Evolutionary conservation across 2,888 invertebrate species (phyloP), one percentile per base, ranked within the genome.

Genomic region (Lasioglossum calceatum): DNA sequence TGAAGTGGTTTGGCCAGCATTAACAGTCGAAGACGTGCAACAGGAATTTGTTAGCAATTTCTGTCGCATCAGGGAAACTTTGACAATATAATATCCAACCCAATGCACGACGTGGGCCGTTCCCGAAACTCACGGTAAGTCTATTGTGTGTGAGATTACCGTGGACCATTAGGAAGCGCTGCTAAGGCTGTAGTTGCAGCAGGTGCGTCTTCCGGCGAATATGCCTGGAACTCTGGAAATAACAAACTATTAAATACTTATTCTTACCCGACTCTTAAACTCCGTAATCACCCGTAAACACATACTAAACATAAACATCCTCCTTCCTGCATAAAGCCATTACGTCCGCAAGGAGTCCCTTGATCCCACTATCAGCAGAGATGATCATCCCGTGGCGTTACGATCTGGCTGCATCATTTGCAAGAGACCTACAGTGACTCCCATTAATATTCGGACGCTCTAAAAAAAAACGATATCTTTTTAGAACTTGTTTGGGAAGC

Each of bases 31-130:
- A 67, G 67, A 67, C 36, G 67, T 1, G 36, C 19, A 19, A 39
- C 10, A 67, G 19, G 67, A 67, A 23, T 67, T 67, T 39, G 67
- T 67, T 67, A 23, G 10, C 36, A 67, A 67, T 67, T 67, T 39
- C 67, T 39, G 36, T 10, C 67, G 67, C 67, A 44, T 61, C 76
- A 16, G 61, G 27, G 42, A 61, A 76, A 76, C 61, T 76, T 76
- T 23, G 36, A 23, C 67, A 23, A 67, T 67, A 67, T 67, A 67
- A 67, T 67, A 39, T 10, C 67, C 23, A 39, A 23, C 10, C 23
- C 67, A 36, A 67, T 67, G 67, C 36, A 67, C 67, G 67, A 67
- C 23, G 67, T 36, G 67, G 36, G 10, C 23, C 23, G 67, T 36
- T 19, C 67, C 67, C 36, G 36, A 67, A 67, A 67, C 67, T 67